These are phyloP conservation scores for Gymnogyps californianus DNA, from an alignment of 2,113 vertebrate species.

Conservation along the genomic window DNA sequence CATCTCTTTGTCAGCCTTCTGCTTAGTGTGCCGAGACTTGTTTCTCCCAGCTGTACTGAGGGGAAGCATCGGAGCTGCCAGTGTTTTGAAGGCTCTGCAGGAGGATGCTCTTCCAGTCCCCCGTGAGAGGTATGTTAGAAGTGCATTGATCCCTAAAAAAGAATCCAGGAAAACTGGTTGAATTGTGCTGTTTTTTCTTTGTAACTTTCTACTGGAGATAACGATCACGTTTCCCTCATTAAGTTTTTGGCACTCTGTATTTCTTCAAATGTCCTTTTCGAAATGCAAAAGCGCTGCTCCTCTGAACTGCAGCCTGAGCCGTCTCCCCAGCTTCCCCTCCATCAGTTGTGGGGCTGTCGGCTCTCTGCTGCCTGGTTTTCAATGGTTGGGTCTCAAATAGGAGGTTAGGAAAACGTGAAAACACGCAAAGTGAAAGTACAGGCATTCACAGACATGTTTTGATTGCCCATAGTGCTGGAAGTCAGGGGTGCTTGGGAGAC, in stretches of 20 bases:
- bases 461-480: not conserved
- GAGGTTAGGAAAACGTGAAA: not conserved
- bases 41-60: not conserved
- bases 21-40: too few species aligned
- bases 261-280: not conserved
- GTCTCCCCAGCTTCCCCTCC: not conserved
- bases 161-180: not conserved
- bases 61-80: not conserved
- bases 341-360: accelerated
- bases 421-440: not conserved
- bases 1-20: not conserved
- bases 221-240: accelerated
- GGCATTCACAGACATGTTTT: not conserved
- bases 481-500: not conserved
- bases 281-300: not conserved
- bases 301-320: not conserved
- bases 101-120: not conserved
- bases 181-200: not conserved
- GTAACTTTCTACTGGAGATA: not conserved
- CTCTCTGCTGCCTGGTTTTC: not conserved
- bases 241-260: accelerated
- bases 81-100: not conserved
- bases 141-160: not conserved
- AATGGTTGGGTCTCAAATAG: not conserved
- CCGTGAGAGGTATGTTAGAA: not conserved